A percentile compares a stretch with the other conserved stretches of the same genome.
phyloP scores from a whole-genome alignment of 1,140 invertebrate genomes.

The Zaprionus nigranus region DNA sequence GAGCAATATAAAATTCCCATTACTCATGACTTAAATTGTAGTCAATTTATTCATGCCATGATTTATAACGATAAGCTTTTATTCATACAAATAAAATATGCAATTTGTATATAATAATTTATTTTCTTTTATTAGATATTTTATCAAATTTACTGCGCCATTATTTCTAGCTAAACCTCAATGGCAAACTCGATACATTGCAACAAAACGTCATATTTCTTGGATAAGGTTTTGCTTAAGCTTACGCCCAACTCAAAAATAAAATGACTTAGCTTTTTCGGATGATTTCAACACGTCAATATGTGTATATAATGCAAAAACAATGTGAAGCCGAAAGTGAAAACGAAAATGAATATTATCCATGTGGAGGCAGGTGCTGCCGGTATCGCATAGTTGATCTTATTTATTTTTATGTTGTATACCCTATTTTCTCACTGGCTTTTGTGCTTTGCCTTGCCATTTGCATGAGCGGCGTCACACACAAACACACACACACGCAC shows the following conservation, averaged over 20 bases:
- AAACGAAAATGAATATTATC: constrained; percentile 2
- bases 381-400: constrained; percentile 33
- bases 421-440: constrained; percentile 21
- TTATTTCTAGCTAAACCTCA: neutral
- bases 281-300: neutral
- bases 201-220: neutral
- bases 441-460: constrained; percentile 41
- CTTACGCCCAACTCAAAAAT: neutral
- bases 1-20: too few relatives aligned
- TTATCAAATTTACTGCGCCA: neutral
- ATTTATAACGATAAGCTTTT: neutral
- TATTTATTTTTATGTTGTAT: constrained; percentile 15
- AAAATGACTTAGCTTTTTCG: neutral
- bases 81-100: neutral
- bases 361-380: constrained; percentile 16
- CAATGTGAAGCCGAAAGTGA: neutral
- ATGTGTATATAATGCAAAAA: neutral
- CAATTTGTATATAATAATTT: neutral
- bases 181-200: neutral
- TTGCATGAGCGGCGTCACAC: constrained; percentile 56
- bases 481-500: constrained; percentile 28
- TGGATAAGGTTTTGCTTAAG: neutral
- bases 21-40: too few relatives aligned
- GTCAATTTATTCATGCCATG: neutral
- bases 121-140: neutral